A percentile compares a stretch with the other conserved stretches of the same genome.
Evolutionary conservation across 2,888 invertebrate species (phyloP).

Genomic region (Spilosoma lubricipeda): DNA sequence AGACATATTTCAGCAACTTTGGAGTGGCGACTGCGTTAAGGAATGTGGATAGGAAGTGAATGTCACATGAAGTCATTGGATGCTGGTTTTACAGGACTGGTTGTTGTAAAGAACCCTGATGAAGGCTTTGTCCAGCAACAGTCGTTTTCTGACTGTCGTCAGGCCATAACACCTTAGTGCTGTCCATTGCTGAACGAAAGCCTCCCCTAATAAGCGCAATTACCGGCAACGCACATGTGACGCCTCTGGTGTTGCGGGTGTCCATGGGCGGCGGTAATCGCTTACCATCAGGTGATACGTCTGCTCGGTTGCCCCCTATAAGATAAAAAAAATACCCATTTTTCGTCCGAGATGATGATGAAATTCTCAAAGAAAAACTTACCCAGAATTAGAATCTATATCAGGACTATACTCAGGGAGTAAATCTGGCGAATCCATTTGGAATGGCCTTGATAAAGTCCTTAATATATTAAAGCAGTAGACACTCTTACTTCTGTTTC

Average conservation of each 20-base stretch:
- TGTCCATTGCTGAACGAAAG: no score
- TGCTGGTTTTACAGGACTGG: background rate
- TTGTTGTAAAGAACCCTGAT: background rate
- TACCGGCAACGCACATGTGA: no score
- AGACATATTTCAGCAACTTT: background rate
- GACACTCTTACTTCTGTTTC: background rate
- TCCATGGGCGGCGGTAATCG: no score
- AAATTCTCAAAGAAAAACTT: constrained; percentile 22
- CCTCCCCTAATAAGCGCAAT: no score
- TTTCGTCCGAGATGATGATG: background rate
- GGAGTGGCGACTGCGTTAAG: background rate
- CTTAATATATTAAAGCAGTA: background rate
- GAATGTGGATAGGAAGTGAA: background rate
- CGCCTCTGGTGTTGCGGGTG: no score
- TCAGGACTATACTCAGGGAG: constrained; percentile 53
- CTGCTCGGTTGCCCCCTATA: no score
- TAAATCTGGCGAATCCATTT: constrained; percentile 65
- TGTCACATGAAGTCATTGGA: background rate
- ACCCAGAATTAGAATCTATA: constrained; percentile 55
- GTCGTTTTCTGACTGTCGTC: no score
- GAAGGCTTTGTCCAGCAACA: background rate
- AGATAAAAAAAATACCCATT: no score
- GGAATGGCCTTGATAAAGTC: background rate
- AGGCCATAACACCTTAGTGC: no score
- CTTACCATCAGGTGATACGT: no score